Percentiles rank a stretch among this genome's conserved stretches.
Conservation (phyloP, 2,888 invertebrate genomes). For the Endotricha flammealis region DNA sequence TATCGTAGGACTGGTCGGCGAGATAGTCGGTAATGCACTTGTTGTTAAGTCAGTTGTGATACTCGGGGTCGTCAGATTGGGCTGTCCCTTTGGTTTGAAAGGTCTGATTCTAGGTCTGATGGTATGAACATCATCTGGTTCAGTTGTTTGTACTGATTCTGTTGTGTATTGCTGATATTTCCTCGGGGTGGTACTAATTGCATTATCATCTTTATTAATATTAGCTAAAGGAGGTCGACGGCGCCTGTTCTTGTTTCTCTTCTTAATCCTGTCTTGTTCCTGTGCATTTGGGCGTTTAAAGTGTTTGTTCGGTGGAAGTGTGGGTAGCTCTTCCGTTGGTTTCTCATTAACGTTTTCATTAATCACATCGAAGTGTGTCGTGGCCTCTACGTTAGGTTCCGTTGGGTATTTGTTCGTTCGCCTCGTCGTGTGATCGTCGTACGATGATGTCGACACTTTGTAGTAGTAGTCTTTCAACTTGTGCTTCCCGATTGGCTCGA, state of each 20-base stretch:
- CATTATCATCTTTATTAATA: slow-evolving; percentile 44
- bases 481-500: slow-evolving; percentile 64
- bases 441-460: slow-evolving; percentile 60
- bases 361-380: slow-evolving; percentile 25
- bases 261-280: slow-evolving; percentile 52
- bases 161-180: slow-evolving; percentile 35
- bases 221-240: slow-evolving; percentile 59
- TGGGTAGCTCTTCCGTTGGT: slow-evolving; percentile 56
- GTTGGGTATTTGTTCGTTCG: slow-evolving; percentile 63
- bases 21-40: slow-evolving; percentile 64
- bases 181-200: slow-evolving; percentile 29
- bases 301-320: slow-evolving; percentile 65
- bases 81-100: slow-evolving; percentile 42
- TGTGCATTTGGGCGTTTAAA: slow-evolving; percentile 60
- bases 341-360: slow-evolving; percentile 45
- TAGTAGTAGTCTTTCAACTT: slow-evolving; percentile 71
- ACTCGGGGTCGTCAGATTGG: slow-evolving; percentile 61
- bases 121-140: slow-evolving; percentile 52
- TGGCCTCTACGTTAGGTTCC: slow-evolving; percentile 41
- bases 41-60: slow-evolving; percentile 65
- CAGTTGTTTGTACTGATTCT: slow-evolving; percentile 39
- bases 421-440: slow-evolving; percentile 52
- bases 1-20: slow-evolving; percentile 63
- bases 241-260: slow-evolving; percentile 66
- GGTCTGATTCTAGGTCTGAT: slow-evolving; percentile 58